These are phyloP conservation scores for Gobio gobio DNA, from an alignment of 2,113 vertebrate genomes.

Conservation along the genomic window DNA sequence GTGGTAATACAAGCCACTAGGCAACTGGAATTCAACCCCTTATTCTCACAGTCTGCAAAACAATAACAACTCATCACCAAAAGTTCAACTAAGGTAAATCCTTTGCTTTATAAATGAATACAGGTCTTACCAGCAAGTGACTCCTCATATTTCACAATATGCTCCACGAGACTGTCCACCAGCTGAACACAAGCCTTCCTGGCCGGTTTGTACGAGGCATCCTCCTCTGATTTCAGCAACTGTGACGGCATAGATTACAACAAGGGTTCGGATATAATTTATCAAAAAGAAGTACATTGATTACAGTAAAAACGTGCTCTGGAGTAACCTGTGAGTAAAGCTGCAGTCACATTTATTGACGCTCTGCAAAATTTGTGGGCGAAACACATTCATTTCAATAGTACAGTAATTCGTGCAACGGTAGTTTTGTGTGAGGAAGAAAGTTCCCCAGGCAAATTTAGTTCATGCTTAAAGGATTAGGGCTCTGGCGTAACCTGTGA, in stretches of 20 bases:
- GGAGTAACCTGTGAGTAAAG: no score
- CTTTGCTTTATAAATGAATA: background rate
- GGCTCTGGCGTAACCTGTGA: background rate
- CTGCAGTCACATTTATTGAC: no score
- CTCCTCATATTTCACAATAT: constrained; percentile 98
- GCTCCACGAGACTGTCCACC: constrained; percentile 98
- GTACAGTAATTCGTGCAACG: no score
- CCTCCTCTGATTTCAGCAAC: constrained; percentile 96
- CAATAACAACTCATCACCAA: background rate
- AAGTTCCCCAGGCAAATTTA: no score
- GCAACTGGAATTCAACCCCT: constrained; percentile 90
- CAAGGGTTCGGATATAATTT: background rate
- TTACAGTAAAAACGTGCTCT: background rate
- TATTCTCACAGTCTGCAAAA: constrained; percentile 82
- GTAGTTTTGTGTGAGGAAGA: no score
- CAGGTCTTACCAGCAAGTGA: constrained; percentile 85
- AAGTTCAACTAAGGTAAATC: background rate
- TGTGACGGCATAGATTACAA: constrained; percentile 59
- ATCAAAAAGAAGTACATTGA: no score
- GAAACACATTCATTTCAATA: no score
- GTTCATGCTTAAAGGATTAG: no score
- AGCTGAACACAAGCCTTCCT: constrained; percentile 98
- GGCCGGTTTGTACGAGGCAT: constrained; percentile 95
- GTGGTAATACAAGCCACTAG: constrained; percentile 97
- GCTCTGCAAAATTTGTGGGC: no score